A percentile compares a stretch with the other conserved stretches of the same genome.
phyloP scores from a whole-genome alignment of 2,888 invertebrate species.

The Yponomeuta cagnagella region DNA sequence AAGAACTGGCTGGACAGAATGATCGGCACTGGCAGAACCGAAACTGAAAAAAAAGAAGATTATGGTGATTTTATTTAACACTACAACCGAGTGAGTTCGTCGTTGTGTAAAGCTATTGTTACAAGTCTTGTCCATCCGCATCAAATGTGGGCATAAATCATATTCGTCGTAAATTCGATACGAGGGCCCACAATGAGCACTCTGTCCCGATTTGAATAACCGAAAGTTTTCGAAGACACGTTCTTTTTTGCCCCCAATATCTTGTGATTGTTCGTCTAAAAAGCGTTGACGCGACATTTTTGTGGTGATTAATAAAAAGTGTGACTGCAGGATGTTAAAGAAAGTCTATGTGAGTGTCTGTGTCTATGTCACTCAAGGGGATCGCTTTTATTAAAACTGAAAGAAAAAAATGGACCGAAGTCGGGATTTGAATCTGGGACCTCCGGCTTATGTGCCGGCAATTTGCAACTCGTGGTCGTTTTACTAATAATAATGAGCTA shows the following conservation, averaged over 20 bases:
- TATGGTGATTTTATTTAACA: conserved; percentile 60
- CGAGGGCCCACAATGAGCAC: conserved; percentile 62
- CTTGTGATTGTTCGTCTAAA: conserved; percentile 15
- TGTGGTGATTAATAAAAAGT: conserved; percentile 11
- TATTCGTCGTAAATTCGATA: conserved; percentile 71
- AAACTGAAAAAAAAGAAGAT: background rate
- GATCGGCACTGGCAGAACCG: background rate
- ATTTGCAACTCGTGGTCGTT: no score
- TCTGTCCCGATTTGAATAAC: conserved; percentile 65
- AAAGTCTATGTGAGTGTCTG: no score
- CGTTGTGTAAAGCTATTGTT: conserved; percentile 53
- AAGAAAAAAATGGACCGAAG: no score
- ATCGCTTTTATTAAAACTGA: no score
- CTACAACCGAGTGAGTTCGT: conserved; percentile 39
- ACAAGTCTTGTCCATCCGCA: conserved; percentile 61
- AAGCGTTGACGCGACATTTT: conserved; percentile 20
- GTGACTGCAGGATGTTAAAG: background rate
- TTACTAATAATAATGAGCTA: no score
- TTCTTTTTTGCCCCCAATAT: conserved; percentile 25
- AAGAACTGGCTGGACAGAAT: background rate
- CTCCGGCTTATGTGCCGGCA: no score
- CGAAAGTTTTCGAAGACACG: conserved; percentile 31
- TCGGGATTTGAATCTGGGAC: no score
- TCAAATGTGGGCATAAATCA: conserved; percentile 71
- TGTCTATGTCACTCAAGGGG: no score